These are phyloP conservation scores for Cyclophora albipunctata DNA, from an alignment of 2,888 invertebrate species.

Conservation along the genomic window DNA sequence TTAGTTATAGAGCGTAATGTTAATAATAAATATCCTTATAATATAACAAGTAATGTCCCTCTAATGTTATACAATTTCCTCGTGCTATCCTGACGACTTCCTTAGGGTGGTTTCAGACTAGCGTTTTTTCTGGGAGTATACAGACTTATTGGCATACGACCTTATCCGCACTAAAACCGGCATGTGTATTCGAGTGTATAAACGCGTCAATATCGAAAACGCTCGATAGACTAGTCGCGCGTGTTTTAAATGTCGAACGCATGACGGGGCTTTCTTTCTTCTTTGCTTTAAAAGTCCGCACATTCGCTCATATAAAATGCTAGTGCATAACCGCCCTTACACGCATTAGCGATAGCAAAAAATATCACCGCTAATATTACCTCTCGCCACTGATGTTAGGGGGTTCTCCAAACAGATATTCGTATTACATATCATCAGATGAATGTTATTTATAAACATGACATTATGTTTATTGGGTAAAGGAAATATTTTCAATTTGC, in stretches of 20 bases:
- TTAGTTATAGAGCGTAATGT: not conserved
- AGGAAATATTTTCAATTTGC: no score
- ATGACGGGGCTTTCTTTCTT: no score
- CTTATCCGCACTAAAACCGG: no score
- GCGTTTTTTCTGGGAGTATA: not conserved
- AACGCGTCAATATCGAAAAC: no score
- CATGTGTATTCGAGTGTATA: no score
- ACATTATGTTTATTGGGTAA: no score
- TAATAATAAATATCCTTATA: conserved; percentile 43
- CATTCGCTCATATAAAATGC: no score
- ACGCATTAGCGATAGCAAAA: conserved; percentile 45
- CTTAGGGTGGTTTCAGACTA: conserved; percentile 27
- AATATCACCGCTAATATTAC: conserved; percentile 26
- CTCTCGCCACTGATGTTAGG: conserved; percentile 22
- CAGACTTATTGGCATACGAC: no score
- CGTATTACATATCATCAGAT: conserved; percentile 7
- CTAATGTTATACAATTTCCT: conserved; percentile 61
- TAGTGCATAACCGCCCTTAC: conserved; percentile 6
- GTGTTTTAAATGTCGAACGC: no score
- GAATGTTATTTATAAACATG: no score
- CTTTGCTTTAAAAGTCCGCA: no score
- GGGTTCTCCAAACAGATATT: conserved; percentile 3
- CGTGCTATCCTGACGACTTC: conserved; percentile 38
- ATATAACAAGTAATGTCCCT: conserved; percentile 52
- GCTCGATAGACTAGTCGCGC: no score